Conservation (phyloP, 2,797 vertebrate species). For the Adelosebastes latens region DNA sequence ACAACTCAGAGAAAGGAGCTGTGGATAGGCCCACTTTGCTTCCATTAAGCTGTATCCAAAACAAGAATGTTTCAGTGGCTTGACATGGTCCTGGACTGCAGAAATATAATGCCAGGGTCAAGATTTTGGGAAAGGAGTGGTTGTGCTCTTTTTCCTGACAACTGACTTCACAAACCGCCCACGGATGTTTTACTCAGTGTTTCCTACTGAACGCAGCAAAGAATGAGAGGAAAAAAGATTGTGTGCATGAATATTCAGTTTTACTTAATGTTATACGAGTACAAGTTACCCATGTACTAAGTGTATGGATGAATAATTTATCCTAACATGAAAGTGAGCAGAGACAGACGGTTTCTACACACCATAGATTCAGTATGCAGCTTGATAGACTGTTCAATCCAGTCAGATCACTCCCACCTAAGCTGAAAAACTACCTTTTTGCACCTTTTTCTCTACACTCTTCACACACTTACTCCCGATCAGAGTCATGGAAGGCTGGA, state of each 20-base stretch:
- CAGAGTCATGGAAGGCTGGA: constrained; percentile 6
- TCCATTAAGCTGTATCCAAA: constrained; percentile 78
- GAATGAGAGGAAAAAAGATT: not conserved
- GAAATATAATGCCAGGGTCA: constrained; percentile 69
- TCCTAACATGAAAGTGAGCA: not conserved
- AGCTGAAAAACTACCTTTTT: constrained; percentile 19
- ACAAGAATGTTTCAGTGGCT: constrained; percentile 76
- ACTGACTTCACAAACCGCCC: constrained; percentile 67
- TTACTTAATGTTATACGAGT: constrained; percentile 23
- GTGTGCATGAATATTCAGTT: constrained; percentile 37
- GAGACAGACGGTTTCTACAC: not conserved
- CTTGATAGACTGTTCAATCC: constrained; percentile 1
- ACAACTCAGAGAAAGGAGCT: constrained; percentile 63
- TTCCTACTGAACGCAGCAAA: constrained; percentile 46
- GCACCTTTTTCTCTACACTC: constrained; percentile 10
- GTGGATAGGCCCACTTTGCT: constrained; percentile 77
- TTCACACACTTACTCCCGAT: not conserved
- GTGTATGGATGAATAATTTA: constrained; percentile 18
- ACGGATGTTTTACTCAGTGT: constrained; percentile 54
- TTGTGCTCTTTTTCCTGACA: constrained; percentile 54
- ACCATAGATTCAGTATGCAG: not conserved
- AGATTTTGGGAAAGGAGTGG: constrained; percentile 66
- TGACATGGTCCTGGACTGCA: constrained; percentile 67
- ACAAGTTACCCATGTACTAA: constrained; percentile 10
- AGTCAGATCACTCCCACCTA: not conserved